Evolutionary conservation across 2,888 invertebrate genomes (phyloP).

Genomic region (Ormyrus nitidulus): DNA sequence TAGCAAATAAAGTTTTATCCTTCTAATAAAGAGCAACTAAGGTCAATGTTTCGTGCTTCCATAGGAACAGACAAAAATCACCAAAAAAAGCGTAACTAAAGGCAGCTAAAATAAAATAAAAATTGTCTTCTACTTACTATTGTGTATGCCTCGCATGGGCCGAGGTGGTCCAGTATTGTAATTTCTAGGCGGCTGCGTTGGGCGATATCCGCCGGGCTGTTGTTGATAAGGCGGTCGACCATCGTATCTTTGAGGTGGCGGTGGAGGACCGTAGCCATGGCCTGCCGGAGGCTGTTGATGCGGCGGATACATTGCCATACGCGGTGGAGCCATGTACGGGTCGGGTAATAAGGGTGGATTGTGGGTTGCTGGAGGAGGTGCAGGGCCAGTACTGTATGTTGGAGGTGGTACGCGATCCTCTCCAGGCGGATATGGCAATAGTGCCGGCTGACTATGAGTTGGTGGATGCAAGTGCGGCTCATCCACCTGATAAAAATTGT

Average conservation of each 20-base stretch:
- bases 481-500: constrained; percentile 65
- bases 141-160: constrained; percentile 73
- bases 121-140: constrained; percentile 62
- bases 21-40: too few species aligned
- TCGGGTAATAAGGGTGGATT: constrained; percentile 71
- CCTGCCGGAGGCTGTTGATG: constrained; percentile 68
- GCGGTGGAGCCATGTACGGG: constrained; percentile 69
- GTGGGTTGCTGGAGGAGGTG: constrained; percentile 61
- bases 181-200: constrained; percentile 71
- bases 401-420: constrained; percentile 71
- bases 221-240: constrained; percentile 64
- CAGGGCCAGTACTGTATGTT: constrained; percentile 65
- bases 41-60: too few species aligned
- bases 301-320: constrained; percentile 72
- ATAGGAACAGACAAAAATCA: too few species aligned
- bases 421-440: constrained; percentile 72
- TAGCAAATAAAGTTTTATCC: not conserved
- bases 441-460: constrained; percentile 66
- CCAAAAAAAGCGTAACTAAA: too few species aligned
- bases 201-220: constrained; percentile 67
- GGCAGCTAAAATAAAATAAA: too few species aligned
- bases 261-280: constrained; percentile 64
- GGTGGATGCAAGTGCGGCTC: constrained; percentile 72
- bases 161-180: constrained; percentile 72
- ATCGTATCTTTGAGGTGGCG: constrained; percentile 60